Conservation (phyloP, 2,797 vertebrate genomes). For the Ficedula albicollis region DNA sequence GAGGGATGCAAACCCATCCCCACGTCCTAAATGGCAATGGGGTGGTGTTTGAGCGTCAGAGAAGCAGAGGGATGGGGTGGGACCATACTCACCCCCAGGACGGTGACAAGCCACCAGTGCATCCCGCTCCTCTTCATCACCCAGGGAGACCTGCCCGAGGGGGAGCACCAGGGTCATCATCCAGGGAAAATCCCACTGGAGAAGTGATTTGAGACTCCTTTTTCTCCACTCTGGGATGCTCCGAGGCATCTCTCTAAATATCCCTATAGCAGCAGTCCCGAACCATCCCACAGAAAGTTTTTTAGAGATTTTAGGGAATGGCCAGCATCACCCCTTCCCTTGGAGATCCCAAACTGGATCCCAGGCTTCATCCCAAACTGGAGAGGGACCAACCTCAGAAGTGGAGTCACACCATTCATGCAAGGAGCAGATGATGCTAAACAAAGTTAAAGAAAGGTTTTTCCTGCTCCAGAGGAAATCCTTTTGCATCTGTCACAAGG, state of each 20-base stretch:
- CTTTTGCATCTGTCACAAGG: background rate
- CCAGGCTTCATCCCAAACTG: background rate
- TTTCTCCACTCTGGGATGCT: background rate
- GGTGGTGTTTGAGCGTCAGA: background rate
- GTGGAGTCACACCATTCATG: background rate
- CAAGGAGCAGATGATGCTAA: background rate
- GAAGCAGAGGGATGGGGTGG: background rate
- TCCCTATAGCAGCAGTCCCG: background rate
- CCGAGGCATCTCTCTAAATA: background rate
- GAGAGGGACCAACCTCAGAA: background rate
- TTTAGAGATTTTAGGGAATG: background rate
- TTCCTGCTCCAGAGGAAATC: background rate
- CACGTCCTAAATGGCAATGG: fast-evolving
- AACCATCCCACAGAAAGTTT: fast-evolving
- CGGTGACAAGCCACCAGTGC: background rate
- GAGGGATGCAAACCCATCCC: background rate
- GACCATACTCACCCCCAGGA: slow-evolving; percentile 28
- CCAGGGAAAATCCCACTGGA: background rate
- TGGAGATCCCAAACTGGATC: background rate
- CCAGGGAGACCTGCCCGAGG: background rate
- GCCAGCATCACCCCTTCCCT: background rate
- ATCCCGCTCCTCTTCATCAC: background rate
- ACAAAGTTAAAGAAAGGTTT: background rate
- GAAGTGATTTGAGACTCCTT: fast-evolving
- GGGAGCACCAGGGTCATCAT: background rate